Evolutionary conservation across 2,888 invertebrate species (phyloP).

Genomic region (Rhogogaster chlorosoma): DNA sequence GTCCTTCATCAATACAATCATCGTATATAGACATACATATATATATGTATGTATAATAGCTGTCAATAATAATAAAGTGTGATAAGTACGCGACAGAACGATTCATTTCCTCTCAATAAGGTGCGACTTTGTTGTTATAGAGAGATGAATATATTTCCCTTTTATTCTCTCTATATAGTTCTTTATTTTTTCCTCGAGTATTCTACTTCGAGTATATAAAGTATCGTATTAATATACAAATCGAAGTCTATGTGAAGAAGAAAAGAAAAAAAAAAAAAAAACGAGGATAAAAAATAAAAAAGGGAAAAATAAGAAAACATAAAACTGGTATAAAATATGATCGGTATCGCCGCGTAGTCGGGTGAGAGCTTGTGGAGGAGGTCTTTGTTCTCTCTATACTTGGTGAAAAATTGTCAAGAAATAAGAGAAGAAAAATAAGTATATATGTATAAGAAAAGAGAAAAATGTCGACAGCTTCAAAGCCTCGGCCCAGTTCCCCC

Average conservation of each 20-base stretch:
- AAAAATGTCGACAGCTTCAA: slow-evolving; percentile 7
- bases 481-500: neutral
- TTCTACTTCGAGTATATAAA: neutral
- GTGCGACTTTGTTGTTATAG: neutral
- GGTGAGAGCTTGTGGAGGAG: neutral
- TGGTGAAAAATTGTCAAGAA: slow-evolving; percentile 29
- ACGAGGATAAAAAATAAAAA: neutral
- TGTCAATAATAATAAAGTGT: neutral
- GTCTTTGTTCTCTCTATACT: neutral
- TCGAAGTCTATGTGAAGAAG: neutral
- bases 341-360: neutral
- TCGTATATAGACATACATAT: neutral
- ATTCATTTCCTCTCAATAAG: neutral
- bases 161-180: neutral
- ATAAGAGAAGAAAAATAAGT: neutral
- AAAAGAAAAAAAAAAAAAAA: neutral
- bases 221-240: neutral
- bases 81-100: slow-evolving; percentile 18
- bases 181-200: neutral
- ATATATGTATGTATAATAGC: neutral
- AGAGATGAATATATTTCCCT: neutral
- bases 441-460: neutral
- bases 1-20: neutral
- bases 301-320: neutral
- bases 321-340: neutral